A percentile compares a stretch with the other conserved stretches of the same genome.
Evolutionary conservation across 2,888 invertebrate species (phyloP).

Genomic region (Beris chalybata): DNA sequence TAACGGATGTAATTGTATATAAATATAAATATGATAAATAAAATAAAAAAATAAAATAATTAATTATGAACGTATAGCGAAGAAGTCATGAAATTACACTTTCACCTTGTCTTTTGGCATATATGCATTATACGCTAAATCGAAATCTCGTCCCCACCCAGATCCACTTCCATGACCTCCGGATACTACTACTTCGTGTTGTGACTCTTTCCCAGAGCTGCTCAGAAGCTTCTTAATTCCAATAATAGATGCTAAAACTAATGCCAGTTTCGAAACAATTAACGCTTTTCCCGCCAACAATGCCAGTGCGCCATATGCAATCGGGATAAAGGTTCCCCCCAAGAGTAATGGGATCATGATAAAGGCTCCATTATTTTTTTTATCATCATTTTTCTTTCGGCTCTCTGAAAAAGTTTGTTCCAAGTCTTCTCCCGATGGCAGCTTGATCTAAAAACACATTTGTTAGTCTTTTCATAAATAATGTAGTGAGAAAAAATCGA

Average conservation of each 20-base stretch:
- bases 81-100: neutral
- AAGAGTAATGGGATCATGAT: constrained; percentile 78
- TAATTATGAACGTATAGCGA: neutral
- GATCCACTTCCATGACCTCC: constrained; percentile 68
- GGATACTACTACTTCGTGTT: constrained; percentile 73
- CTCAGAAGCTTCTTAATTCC: constrained; percentile 81
- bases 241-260: constrained; percentile 81
- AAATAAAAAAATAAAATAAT: too few species aligned
- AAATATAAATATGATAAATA: too few species aligned
- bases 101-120: constrained; percentile 51
- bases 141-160: constrained; percentile 72
- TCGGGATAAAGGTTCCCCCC: constrained; percentile 77
- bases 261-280: constrained; percentile 80
- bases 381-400: constrained; percentile 65
- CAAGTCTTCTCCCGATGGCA: constrained; percentile 67
- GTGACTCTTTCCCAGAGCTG: constrained; percentile 65
- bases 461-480: neutral
- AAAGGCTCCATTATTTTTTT: constrained; percentile 66
- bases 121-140: constrained; percentile 64
- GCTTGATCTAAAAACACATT: constrained; percentile 41
- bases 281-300: constrained; percentile 82
- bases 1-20: too few species aligned
- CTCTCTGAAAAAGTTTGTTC: constrained; percentile 61
- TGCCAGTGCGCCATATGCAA: constrained; percentile 80
- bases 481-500: neutral